phyloP scores from a whole-genome alignment of 2,113 vertebrate species.

The Parus major region DNA sequence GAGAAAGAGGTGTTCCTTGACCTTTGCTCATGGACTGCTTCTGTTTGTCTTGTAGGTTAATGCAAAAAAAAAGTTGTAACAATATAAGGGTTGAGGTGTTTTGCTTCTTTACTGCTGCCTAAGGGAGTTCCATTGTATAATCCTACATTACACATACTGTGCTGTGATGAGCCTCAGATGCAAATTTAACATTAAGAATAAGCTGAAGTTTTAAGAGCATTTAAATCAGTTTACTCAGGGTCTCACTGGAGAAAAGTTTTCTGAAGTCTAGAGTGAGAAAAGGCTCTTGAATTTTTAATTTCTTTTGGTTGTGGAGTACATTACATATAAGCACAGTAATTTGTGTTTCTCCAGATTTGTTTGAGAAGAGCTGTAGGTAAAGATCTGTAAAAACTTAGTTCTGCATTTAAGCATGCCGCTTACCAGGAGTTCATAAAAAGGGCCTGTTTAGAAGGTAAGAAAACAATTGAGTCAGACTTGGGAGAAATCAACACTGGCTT shows the following conservation, averaged over 20 bases:
- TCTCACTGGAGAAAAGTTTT: neutral
- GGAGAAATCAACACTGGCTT: neutral
- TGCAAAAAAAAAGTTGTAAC: neutral
- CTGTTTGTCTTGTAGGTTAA: neutral
- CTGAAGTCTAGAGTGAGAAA: neutral
- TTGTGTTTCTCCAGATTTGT: neutral
- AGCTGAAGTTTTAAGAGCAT: neutral
- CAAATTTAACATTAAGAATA: neutral
- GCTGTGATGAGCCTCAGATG: neutral
- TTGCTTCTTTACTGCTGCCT: neutral
- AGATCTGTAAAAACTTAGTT: neutral
- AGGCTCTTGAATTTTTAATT: neutral
- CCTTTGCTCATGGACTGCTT: neutral
- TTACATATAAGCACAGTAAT: neutral
- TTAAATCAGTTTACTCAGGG: neutral
- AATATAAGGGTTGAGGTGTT: neutral
- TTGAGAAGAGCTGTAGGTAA: neutral
- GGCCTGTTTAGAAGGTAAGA: neutral
- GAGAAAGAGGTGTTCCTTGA: neutral
- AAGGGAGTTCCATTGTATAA: neutral
- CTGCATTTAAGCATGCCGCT: neutral
- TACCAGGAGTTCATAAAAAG: neutral
- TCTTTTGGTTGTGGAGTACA: neutral
- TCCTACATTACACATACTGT: neutral
- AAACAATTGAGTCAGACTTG: neutral